Percentiles rank a stretch among this genome's conserved stretches.
phyloP scores from a whole-genome alignment of 2,113 vertebrate genomes.

The Zingel zingel region DNA sequence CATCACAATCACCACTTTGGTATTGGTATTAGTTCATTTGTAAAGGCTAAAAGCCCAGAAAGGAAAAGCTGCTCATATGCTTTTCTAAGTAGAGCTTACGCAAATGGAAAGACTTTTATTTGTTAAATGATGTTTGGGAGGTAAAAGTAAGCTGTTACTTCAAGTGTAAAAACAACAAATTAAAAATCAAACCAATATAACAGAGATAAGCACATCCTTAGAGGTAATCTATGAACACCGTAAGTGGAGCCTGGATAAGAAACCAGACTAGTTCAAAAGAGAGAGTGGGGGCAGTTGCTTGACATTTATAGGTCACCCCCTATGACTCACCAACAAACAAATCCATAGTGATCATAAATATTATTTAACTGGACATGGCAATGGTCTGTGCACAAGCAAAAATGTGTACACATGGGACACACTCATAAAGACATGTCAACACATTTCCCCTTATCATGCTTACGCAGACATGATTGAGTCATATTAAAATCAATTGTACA shows the following conservation, averaged over 20 bases:
- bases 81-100: background rate
- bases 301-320: conserved; percentile 71
- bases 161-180: conserved; percentile 28
- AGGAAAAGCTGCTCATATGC: background rate
- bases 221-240: conserved; percentile 19
- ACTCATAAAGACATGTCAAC: conserved; percentile 24
- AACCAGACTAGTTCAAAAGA: conserved; percentile 34
- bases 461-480: conserved; percentile 30
- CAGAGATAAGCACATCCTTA: conserved; percentile 5
- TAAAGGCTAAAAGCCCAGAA: conserved; percentile 47
- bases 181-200: conserved; percentile 38
- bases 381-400: conserved; percentile 20
- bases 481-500: conserved; percentile 46
- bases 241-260: conserved; percentile 31
- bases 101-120: conserved; percentile 10
- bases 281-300: conserved; percentile 46
- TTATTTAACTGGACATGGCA: conserved; percentile 41
- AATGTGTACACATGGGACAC: conserved; percentile 12
- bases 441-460: conserved; percentile 26
- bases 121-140: conserved; percentile 41
- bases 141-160: conserved; percentile 24
- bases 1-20: conserved; percentile 13
- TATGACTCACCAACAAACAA: conserved; percentile 45
- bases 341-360: conserved; percentile 40
- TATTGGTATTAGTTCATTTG: conserved; percentile 7